Evolutionary conservation across 2,113 vertebrate genomes (phyloP), one percentile per base, ranked within the genome.

Genomic region (Geococcyx californianus): DNA sequence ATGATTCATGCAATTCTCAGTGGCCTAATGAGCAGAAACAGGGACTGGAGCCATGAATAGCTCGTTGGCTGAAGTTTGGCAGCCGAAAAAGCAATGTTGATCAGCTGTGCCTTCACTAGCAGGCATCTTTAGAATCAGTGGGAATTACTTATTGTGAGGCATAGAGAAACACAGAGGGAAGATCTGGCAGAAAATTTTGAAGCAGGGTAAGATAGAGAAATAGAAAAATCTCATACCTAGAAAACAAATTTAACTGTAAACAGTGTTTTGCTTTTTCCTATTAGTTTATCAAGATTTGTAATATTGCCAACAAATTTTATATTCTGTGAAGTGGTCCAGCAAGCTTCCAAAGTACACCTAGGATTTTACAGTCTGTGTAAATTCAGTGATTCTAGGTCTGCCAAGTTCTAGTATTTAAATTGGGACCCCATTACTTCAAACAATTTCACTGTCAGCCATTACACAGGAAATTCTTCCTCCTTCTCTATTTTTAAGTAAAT

Each of bases 1-100:
- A 97, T 97, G 89, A 94, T 98, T 95, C 95, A 89, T 93, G 74
- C 69, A 95, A 95, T 97, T 95, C 97, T 96, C 92, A 92, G 94
- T 97, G 97, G 95, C 81, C 94, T 94, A 78, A 67, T 94, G 96
- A 96, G 70, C 79, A 96, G 95, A 96, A 97, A 84, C 77, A 79
- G 92, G 85, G 96, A 92, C 60, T 67, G 40, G 80, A 97, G 96
- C 94, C 74, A 52, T 75, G 92, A 93, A 70, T 58, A 85, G 81
- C 95, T 96, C 86, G 38, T 13, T 89, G 95, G 86, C 89, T 91
- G 79, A 59, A 83, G 91, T 94, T 90, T 95, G 86, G 92, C 68
- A 69, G 89, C 73, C 93, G 74, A 7, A 93, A 92, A 96, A 84
- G 24, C 36, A 23, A 9, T 25, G 45, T 9, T 86, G 93, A 95